phyloP scores from a whole-genome alignment of 2,888 invertebrate species.

The Drosophila pegasa region DNA sequence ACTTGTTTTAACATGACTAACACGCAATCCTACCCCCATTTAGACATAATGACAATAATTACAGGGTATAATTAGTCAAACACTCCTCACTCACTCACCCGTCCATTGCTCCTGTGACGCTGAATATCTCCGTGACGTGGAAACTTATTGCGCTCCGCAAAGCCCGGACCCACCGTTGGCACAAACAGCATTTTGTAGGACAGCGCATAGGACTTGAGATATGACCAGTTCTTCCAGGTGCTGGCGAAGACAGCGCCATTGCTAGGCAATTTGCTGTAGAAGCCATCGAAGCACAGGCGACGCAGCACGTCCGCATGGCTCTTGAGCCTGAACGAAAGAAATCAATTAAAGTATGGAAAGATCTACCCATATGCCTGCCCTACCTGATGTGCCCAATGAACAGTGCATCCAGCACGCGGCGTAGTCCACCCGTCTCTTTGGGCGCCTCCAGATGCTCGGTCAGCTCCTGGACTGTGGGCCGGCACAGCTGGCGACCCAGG shows the following conservation, averaged over 20 bases:
- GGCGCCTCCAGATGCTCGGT: not conserved
- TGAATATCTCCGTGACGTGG: slow-evolving; percentile 83
- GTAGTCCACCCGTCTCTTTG: slow-evolving; percentile 83
- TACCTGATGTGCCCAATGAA: slow-evolving; percentile 86
- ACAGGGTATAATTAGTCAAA: too few species aligned
- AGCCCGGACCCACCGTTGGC: slow-evolving; percentile 90
- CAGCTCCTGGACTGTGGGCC: slow-evolving; percentile 23
- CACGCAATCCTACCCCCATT: not conserved
- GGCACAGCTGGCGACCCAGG: slow-evolving; percentile 74
- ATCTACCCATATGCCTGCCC: not conserved
- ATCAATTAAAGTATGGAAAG: not conserved
- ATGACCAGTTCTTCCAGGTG: slow-evolving; percentile 87
- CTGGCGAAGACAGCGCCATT: slow-evolving; percentile 89
- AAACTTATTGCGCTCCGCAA: slow-evolving; percentile 87
- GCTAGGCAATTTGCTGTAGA: slow-evolving; percentile 88
- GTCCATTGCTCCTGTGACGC: slow-evolving; percentile 84
- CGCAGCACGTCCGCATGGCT: slow-evolving; percentile 86
- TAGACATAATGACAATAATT: not conserved
- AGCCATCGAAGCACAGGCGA: slow-evolving; percentile 87
- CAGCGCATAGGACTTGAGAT: slow-evolving; percentile 86
- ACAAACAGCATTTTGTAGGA: slow-evolving; percentile 88
- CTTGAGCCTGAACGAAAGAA: slow-evolving; percentile 73
- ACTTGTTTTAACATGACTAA: too few species aligned
- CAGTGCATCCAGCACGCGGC: slow-evolving; percentile 86
- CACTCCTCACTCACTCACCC: too few species aligned